Evolutionary conservation across 1,140 invertebrate genomes (phyloP).

Genomic region (Leptinotarsa texana): DNA sequence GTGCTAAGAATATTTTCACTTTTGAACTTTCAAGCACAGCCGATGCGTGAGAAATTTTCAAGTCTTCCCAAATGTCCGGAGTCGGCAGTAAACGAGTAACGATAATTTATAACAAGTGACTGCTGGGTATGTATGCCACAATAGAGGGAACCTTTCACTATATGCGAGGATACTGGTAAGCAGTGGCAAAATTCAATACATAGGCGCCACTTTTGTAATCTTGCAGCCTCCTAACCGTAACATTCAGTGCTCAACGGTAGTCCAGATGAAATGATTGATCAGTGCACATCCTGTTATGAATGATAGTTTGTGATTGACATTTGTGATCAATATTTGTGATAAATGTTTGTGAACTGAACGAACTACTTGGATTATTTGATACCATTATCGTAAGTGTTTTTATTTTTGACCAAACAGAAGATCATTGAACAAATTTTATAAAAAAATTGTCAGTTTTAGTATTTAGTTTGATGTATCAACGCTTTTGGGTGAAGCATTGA

Average conservation of each 20-base stretch:
- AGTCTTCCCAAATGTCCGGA: neutral
- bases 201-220: constrained; percentile 28
- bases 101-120: constrained; percentile 19
- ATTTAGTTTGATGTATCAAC: too few species aligned
- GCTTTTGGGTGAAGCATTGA: too few species aligned
- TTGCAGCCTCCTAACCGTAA: constrained; percentile 16
- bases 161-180: constrained; percentile 12
- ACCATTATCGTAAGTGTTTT: too few species aligned
- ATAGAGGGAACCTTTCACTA: constrained; percentile 25
- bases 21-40: too few species aligned
- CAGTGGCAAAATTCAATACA: constrained; percentile 25
- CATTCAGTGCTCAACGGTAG: constrained; percentile 6
- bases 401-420: too few species aligned
- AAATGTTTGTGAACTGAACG: neutral
- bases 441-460: too few species aligned
- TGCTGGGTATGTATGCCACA: constrained; percentile 13
- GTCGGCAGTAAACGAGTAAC: constrained; percentile 17
- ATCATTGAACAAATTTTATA: too few species aligned
- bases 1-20: too few species aligned
- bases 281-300: neutral
- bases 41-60: constrained; percentile 7
- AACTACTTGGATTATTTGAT: too few species aligned
- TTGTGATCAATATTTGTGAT: neutral
- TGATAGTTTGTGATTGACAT: neutral
- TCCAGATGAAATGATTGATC: neutral